phyloP scores from a whole-genome alignment of 2,113 vertebrate species.

The Amphilophus citrinellus region DNA sequence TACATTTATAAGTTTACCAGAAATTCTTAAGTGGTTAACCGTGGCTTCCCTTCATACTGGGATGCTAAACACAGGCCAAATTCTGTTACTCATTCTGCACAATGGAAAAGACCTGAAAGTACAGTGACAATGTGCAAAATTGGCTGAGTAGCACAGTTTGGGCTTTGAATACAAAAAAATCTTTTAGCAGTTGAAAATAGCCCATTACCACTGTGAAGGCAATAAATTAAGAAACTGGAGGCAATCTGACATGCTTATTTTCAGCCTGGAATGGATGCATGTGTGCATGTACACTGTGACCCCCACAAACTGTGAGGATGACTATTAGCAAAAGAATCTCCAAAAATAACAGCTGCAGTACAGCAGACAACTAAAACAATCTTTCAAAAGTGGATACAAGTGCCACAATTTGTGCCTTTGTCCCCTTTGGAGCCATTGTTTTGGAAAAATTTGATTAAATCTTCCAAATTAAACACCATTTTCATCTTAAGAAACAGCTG shows the following conservation, averaged over 20 bases:
- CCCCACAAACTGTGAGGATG: background rate
- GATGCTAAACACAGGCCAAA: background rate
- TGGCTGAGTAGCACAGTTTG: slow-evolving; percentile 1
- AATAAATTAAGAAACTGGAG: slow-evolving; percentile 1
- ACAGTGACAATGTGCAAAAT: slow-evolving; percentile 13
- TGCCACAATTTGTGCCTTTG: background rate
- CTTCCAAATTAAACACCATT: no score
- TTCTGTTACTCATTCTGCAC: background rate
- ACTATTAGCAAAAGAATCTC: background rate
- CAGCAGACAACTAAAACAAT: background rate
- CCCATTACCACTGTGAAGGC: background rate
- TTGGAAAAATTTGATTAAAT: no score
- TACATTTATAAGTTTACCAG: background rate
- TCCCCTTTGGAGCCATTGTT: accelerated
- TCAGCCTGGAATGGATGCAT: background rate
- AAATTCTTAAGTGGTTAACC: slow-evolving; percentile 8
- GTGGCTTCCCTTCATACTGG: background rate
- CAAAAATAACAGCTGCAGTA: background rate
- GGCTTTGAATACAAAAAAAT: background rate
- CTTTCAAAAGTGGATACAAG: background rate
- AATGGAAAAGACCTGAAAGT: slow-evolving; percentile 3
- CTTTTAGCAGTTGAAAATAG: background rate
- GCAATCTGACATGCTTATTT: background rate
- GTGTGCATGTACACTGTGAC: background rate
- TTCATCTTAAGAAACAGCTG: no score